Evolutionary conservation across 1,140 invertebrate genomes (phyloP).

Genomic region (Calliphora vicina): DNA sequence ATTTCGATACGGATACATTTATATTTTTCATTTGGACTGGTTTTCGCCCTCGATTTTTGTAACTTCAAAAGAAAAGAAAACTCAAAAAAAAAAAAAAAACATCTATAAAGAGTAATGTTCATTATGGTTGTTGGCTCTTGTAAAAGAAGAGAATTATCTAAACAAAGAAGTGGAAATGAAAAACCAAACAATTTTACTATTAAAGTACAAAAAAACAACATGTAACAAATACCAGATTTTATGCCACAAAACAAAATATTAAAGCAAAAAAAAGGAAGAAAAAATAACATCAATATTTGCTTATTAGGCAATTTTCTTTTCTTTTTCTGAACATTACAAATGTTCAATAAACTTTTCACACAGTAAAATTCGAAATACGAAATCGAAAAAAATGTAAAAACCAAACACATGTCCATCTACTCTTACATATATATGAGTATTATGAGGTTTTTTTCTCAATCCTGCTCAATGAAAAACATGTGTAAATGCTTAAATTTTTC

Average conservation of each 20-base stretch:
- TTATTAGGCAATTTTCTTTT: conserved; percentile 8
- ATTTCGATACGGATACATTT: neutral
- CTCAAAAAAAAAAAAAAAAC: neutral
- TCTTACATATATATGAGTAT: too few species aligned
- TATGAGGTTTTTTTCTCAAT: too few species aligned
- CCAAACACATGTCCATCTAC: neutral
- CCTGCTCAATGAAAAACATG: neutral
- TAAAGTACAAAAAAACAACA: neutral
- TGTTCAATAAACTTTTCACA: neutral
- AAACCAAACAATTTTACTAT: neutral
- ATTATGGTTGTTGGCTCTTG: neutral
- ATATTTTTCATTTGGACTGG: neutral
- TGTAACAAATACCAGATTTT: neutral
- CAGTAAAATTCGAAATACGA: neutral
- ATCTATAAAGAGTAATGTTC: neutral
- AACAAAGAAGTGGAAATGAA: neutral
- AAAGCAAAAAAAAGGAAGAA: neutral
- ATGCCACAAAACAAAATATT: neutral
- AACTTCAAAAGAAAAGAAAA: neutral
- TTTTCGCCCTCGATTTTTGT: neutral
- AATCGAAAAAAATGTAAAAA: neutral
- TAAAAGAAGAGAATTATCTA: neutral
- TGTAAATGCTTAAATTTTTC: neutral
- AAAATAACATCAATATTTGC: neutral
- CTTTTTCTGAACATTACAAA: conserved; percentile 5